Evolutionary conservation across 2,797 vertebrate species (phyloP).

Genomic region (Tolypeutes matacus): DNA sequence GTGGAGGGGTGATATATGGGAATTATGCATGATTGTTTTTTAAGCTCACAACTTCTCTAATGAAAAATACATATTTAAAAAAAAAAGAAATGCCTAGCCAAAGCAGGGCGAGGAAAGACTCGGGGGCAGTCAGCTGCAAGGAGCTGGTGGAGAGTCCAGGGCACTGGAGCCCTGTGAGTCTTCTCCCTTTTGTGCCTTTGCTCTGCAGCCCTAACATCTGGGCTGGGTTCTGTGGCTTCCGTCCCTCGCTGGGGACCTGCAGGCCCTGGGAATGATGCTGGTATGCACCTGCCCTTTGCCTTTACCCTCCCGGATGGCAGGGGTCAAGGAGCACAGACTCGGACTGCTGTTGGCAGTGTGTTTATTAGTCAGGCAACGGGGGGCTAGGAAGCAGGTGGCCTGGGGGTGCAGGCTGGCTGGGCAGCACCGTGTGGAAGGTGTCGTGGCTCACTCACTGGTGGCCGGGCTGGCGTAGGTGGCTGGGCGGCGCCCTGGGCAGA

Average conservation of each 20-base stretch:
- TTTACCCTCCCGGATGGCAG: not conserved
- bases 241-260: not conserved
- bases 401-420: not conserved
- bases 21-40: no score
- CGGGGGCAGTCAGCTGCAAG: not conserved
- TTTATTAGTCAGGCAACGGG: conserved; percentile 71
- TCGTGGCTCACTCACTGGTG: not conserved
- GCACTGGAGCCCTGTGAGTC: not conserved
- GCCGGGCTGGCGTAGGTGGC: not conserved
- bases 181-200: not conserved
- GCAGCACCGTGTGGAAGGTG: not conserved
- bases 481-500: not conserved
- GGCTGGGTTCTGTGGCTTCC: not conserved
- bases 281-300: not conserved
- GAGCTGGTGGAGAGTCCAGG: not conserved
- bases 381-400: not conserved
- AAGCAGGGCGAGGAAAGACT: not conserved
- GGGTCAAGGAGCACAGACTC: not conserved
- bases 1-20: no score
- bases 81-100: not conserved
- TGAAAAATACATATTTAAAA: no score
- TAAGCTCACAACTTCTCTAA: no score
- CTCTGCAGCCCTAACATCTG: not conserved
- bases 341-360: fast-evolving
- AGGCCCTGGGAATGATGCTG: not conserved